Percentiles rank a stretch among this genome's conserved stretches.
phyloP scores from a whole-genome alignment of 1,140 invertebrate genomes.

The Holotrichia oblita region DNA sequence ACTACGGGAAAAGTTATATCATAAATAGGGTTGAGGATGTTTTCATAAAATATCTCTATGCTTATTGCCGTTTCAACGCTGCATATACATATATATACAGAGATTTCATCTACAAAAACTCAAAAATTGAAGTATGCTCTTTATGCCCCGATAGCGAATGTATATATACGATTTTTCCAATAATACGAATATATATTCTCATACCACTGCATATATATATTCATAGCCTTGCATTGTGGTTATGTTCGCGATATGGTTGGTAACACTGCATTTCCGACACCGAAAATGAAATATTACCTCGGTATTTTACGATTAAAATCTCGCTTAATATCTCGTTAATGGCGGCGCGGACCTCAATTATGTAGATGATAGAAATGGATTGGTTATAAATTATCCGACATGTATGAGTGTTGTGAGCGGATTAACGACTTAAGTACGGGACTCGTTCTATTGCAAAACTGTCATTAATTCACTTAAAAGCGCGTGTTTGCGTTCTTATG shows the following conservation, averaged over 20 bases:
- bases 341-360: constrained; percentile 33
- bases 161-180: not conserved
- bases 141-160: no score
- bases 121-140: no score
- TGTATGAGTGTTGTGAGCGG: constrained; percentile 26
- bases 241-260: constrained; percentile 12
- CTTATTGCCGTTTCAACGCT: no score
- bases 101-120: no score
- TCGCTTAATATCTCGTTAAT: constrained; percentile 35
- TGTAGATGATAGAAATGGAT: constrained; percentile 29
- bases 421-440: constrained; percentile 32
- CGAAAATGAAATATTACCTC: constrained; percentile 21
- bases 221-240: not conserved
- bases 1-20: no score
- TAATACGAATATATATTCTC: constrained; percentile 6
- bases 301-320: constrained; percentile 36
- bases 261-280: constrained; percentile 23
- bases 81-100: no score
- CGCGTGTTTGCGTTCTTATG: constrained; percentile 26
- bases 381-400: constrained; percentile 25
- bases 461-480: constrained; percentile 33
- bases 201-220: not conserved
- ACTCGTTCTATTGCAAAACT: constrained; percentile 19
- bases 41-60: no score
- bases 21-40: no score